Evolutionary conservation across 1,140 invertebrate species (phyloP).

Genomic region (Drosophila insularis): DNA sequence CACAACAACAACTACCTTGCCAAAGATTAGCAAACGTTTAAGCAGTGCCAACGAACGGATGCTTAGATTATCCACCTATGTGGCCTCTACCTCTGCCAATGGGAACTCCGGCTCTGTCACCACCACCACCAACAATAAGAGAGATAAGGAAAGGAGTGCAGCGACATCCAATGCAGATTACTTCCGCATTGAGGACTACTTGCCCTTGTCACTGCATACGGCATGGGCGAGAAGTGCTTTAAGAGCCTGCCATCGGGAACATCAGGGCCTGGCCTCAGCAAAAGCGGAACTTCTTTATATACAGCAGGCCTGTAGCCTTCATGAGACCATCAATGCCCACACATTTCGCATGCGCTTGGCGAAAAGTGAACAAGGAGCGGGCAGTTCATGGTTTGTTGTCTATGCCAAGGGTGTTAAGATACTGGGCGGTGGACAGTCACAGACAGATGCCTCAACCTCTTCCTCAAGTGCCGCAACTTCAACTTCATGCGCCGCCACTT

Average conservation of each 20-base stretch:
- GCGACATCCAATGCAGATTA: conserved; percentile 83
- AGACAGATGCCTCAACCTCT: conserved; percentile 12
- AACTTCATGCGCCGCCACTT: conserved; percentile 85
- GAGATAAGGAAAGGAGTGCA: background rate
- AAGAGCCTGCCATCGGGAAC: conserved; percentile 86
- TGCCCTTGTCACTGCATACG: conserved; percentile 85
- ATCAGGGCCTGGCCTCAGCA: conserved; percentile 88
- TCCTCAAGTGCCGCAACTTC: conserved; percentile 72
- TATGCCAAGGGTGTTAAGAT: conserved; percentile 94
- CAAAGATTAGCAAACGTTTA: conserved; percentile 72
- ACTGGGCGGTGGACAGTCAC: conserved; percentile 83
- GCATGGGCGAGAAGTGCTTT: conserved; percentile 85
- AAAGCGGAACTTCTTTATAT: conserved; percentile 94
- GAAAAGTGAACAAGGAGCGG: conserved; percentile 90
- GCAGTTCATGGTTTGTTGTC: conserved; percentile 90
- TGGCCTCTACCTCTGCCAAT: conserved; percentile 49
- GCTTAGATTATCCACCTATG: conserved; percentile 71
- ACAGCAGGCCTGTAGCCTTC: conserved; percentile 91
- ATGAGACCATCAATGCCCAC: conserved; percentile 95
- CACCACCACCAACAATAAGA: background rate
- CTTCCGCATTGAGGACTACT: conserved; percentile 91
- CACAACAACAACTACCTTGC: conserved; percentile 70
- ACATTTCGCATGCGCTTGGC: conserved; percentile 92
- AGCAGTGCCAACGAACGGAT: conserved; percentile 73
- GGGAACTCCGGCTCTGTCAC: conserved; percentile 25